These are phyloP conservation scores for Hymenopus coronatus DNA, from an alignment of 2,888 invertebrate genomes.

Conservation along the genomic window DNA sequence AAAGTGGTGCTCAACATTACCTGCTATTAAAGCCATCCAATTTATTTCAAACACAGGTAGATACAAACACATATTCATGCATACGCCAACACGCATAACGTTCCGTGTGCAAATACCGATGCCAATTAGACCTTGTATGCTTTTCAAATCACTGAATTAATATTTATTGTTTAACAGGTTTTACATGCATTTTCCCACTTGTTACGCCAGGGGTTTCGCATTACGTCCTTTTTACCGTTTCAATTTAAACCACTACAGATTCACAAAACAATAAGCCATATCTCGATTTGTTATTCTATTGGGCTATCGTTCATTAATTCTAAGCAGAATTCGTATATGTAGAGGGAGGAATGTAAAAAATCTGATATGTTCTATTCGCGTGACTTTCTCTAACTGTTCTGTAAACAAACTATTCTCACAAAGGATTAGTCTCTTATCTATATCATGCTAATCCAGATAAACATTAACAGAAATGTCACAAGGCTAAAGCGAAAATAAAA, in stretches of 20 bases:
- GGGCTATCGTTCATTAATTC: no score
- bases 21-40: background rate
- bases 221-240: background rate
- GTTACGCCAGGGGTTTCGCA: background rate
- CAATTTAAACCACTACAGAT: background rate
- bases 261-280: background rate
- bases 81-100: background rate
- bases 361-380: no score
- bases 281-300: no score
- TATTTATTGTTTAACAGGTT: background rate
- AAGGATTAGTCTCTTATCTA: no score
- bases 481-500: no score
- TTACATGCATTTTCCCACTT: background rate
- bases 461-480: no score
- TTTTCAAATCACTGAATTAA: background rate
- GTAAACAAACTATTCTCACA: no score
- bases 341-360: no score
- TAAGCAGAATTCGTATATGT: no score
- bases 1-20: background rate
- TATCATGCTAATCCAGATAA: no score
- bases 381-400: no score
- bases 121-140: background rate
- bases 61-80: background rate
- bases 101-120: background rate
- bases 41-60: background rate